Evolutionary conservation across 1,140 invertebrate genomes (phyloP).

Genomic region (Lepidotrigona ventralis): DNA sequence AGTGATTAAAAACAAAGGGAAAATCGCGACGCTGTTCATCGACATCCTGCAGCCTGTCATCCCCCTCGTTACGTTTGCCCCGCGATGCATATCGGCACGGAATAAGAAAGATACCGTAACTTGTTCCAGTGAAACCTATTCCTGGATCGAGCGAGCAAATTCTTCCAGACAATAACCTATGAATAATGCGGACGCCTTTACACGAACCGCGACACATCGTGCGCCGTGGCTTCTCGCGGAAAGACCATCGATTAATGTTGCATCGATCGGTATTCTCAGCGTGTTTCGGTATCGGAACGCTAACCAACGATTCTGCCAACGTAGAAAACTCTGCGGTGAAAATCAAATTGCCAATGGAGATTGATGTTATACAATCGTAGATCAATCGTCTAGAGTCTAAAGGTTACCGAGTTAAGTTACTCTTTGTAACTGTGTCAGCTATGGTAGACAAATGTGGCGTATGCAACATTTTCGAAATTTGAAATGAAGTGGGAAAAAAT

Average conservation of each 20-base stretch:
- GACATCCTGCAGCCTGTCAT: conserved; percentile 36
- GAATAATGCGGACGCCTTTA: neutral
- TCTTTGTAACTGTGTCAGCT: neutral
- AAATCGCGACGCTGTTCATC: conserved; percentile 44
- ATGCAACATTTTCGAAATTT: too few relatives aligned
- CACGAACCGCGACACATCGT: neutral
- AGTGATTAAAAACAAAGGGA: conserved; percentile 60
- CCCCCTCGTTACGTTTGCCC: conserved; percentile 10
- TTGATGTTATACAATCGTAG: neutral
- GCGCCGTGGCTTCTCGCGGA: neutral
- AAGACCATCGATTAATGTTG: neutral
- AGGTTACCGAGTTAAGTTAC: too few relatives aligned
- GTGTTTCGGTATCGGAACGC: neutral
- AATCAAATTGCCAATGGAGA: neutral
- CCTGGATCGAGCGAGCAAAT: neutral
- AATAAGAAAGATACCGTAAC: conserved; percentile 37
- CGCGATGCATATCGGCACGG: conserved; percentile 27
- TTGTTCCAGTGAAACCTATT: conserved; percentile 38
- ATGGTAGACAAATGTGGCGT: neutral
- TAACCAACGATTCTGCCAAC: neutral
- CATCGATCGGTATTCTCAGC: neutral
- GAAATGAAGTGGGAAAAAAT: too few relatives aligned
- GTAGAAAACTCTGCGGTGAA: neutral
- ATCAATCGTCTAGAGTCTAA: too few relatives aligned
- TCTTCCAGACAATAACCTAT: neutral